Evolutionary conservation across 2,113 vertebrate genomes (phyloP).

Genomic region (Apodemus speciosus): DNA sequence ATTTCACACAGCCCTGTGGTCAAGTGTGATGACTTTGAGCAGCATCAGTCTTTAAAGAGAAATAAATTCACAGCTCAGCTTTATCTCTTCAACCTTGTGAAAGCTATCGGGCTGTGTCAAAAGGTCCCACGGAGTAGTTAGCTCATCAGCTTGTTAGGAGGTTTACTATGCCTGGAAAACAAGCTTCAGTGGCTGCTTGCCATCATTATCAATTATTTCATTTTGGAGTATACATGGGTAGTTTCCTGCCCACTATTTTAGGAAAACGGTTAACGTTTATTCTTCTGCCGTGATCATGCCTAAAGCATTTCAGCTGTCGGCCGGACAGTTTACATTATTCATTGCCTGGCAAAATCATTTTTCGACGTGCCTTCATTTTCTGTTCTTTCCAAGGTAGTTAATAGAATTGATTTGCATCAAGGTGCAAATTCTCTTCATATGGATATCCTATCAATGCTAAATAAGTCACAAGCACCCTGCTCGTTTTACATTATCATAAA

Average conservation of each 20-base stretch:
- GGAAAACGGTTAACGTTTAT: conserved; percentile 16
- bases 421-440: conserved; percentile 26
- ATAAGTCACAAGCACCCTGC: neutral
- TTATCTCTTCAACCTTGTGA: conserved; percentile 10
- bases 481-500: neutral
- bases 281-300: neutral
- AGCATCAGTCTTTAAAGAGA: conserved; percentile 12
- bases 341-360: conserved; percentile 11
- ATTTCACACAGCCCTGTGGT: neutral
- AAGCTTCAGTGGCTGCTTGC: conserved; percentile 18
- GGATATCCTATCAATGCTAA: conserved; percentile 9
- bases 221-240: neutral
- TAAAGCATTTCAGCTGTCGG: neutral
- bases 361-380: conserved; percentile 12
- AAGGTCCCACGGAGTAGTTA: conserved; percentile 39
- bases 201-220: conserved; percentile 46
- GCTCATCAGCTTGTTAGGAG: conserved; percentile 23
- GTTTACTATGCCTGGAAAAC: conserved; percentile 47
- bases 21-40: neutral
- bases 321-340: conserved; percentile 30
- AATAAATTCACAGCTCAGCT: neutral
- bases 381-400: conserved; percentile 4
- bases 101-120: neutral
- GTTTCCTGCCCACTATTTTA: conserved; percentile 22
- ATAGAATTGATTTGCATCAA: conserved; percentile 40